Conservation (phyloP, 2,888 invertebrate species). For the Amorpha juglandis region DNA sequence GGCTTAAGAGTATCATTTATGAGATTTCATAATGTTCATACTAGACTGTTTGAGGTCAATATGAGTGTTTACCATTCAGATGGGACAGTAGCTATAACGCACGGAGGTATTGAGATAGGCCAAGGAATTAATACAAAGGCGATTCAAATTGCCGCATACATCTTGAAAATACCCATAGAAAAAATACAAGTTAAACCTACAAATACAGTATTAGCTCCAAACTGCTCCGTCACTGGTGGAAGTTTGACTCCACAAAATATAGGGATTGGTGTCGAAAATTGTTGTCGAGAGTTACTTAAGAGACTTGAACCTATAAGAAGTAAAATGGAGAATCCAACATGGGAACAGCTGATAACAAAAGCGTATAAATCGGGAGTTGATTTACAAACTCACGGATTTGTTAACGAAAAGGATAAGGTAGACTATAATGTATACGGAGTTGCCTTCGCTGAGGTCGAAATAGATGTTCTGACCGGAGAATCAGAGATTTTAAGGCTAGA, state of each 20-base stretch:
- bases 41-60: slow-evolving; percentile 36
- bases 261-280: slow-evolving; percentile 45
- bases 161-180: slow-evolving; percentile 86
- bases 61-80: slow-evolving; percentile 69
- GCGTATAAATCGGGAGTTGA: slow-evolving; percentile 64
- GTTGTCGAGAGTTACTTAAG: slow-evolving; percentile 40
- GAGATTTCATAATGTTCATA: slow-evolving; percentile 71
- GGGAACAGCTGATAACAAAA: slow-evolving; percentile 75
- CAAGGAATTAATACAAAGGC: slow-evolving; percentile 91
- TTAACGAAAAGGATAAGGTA: slow-evolving; percentile 37
- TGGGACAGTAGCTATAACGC: slow-evolving; percentile 87
- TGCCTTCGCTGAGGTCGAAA: slow-evolving; percentile 86
- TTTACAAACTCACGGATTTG: slow-evolving; percentile 54
- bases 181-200: slow-evolving; percentile 87
- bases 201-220: slow-evolving; percentile 85
- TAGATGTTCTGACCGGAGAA: slow-evolving; percentile 89
- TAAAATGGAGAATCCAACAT: slow-evolving; percentile 60
- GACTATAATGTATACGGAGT: slow-evolving; percentile 77
- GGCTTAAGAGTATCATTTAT: slow-evolving; percentile 85
- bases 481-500: slow-evolving; percentile 85
- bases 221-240: slow-evolving; percentile 86
- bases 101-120: slow-evolving; percentile 90
- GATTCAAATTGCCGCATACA: slow-evolving; percentile 86
- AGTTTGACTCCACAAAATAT: slow-evolving; percentile 68
- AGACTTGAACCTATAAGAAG: slow-evolving; percentile 43